Evolutionary conservation across 2,888 invertebrate genomes (phyloP).

Genomic region (Rhabditoides inermis): DNA sequence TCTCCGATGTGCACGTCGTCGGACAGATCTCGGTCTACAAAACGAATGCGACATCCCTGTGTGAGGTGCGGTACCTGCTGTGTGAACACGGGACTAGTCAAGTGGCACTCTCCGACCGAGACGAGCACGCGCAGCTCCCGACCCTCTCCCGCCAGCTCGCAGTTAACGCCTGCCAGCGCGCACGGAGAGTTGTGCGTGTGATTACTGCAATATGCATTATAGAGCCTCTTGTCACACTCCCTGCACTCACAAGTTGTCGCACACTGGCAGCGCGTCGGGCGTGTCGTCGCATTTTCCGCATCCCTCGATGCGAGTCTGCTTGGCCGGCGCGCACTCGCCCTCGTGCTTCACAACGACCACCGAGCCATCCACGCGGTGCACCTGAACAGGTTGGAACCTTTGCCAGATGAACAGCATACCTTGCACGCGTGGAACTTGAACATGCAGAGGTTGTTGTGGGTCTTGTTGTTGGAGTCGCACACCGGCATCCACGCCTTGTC

Average conservation of each 20-base stretch:
- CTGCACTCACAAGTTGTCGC: constrained; percentile 26
- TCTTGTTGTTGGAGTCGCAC: constrained; percentile 35
- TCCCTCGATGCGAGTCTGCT: too few species aligned
- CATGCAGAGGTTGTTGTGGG: constrained; percentile 39
- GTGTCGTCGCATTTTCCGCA: constrained; percentile 10
- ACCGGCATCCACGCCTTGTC: constrained; percentile 37
- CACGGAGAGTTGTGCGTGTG: constrained; percentile 38
- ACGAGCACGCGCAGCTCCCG: constrained; percentile 36
- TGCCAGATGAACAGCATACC: constrained; percentile 7
- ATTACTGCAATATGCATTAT: not conserved
- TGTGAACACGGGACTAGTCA: constrained; percentile 28
- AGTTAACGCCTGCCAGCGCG: constrained; percentile 40
- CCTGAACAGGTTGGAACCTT: constrained; percentile 9
- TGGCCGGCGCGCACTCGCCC: too few species aligned
- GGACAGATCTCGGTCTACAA: constrained; percentile 20
- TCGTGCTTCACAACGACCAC: constrained; percentile 1
- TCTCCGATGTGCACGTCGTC: constrained; percentile 18
- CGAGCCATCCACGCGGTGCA: constrained; percentile 16
- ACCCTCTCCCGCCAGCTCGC: constrained; percentile 20
- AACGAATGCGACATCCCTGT: not conserved
- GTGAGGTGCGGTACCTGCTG: constrained; percentile 12
- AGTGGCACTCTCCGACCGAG: constrained; percentile 38
- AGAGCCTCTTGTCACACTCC: not conserved
- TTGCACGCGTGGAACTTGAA: constrained; percentile 39
- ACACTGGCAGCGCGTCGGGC: constrained; percentile 15